Evolutionary conservation across 2,113 vertebrate species (phyloP), one percentile per base, ranked within the genome.

Genomic region (Lanius ludovicianus): DNA sequence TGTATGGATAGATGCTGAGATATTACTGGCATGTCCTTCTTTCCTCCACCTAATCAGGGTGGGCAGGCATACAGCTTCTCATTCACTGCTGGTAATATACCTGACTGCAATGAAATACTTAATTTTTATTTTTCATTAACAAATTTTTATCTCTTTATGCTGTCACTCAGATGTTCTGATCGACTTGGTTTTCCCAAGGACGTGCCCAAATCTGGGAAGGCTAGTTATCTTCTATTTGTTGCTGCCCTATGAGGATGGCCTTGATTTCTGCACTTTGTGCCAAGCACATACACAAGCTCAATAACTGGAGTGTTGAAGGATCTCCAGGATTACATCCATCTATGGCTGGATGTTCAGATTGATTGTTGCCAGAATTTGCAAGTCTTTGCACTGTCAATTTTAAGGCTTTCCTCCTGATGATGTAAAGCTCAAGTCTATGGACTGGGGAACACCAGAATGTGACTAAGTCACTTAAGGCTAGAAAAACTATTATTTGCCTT

Each of bases 1-100:
- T 1, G 0, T 57, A 30, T 0, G 1, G 39, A 30, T 57, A 10
- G 13, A 44, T 0, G 0, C 53, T 39, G 10, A 77, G 50, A 14
- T 44, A 5, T 83, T 68, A 10, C 21, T 56, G 68, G 44, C 30
- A 17, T 52, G 37, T 59, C 31, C 11, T 80, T 23, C 28, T n/a
- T 84, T 52, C 37, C 6, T 90, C 16, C 73, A 31, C 12, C 42
- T 84, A 23, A 41, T 71, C 24, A 44, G 21, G 4, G 16, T 47
- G 37, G 44, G 49, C 71, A 21, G 37, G 10, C 23, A 10, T 57
- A 8, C 27, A 68, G 6, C 37, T 69, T 89, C 73, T 90, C 63
- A 62, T 65, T 37, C 57, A 39, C n/a, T 41, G 7, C 33, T 44
- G 53, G 15, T 64, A 25, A 28, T 76, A 18, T 17, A 63, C 18